Evolutionary conservation across 2,113 vertebrate genomes (phyloP).

Genomic region (Microtus pennsylvanicus): DNA sequence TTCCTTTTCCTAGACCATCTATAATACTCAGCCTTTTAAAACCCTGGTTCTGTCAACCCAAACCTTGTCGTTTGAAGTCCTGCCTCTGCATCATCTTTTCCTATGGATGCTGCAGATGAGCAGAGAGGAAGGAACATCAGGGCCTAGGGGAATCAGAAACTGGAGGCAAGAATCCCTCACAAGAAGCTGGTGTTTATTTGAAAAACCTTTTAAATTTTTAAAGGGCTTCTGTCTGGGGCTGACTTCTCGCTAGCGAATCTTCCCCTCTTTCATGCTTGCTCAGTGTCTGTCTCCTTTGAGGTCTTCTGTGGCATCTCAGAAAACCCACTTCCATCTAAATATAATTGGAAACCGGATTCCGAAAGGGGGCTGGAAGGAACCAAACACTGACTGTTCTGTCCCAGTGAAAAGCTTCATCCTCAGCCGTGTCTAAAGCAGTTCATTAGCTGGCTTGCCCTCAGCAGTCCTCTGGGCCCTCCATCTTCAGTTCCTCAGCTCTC

Average conservation of each 20-base stretch:
- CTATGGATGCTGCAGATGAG: not conserved
- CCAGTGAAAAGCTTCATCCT: not conserved
- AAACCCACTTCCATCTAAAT: constrained; percentile 24
- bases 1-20: not conserved
- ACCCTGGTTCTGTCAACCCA: not conserved
- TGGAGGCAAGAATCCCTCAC: not conserved
- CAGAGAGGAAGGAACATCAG: not conserved
- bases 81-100: not conserved
- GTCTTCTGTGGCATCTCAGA: not conserved
- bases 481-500: not conserved
- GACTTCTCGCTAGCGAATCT: not conserved
- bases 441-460: not conserved
- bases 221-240: not conserved
- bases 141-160: not conserved
- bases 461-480: not conserved
- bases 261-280: not conserved
- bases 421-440: not conserved
- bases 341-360: constrained; percentile 21
- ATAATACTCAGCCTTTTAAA: not conserved
- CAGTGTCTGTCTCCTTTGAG: not conserved
- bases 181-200: not conserved
- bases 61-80: not conserved
- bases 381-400: constrained; percentile 33
- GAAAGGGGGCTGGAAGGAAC: not conserved
- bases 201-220: constrained; percentile 32